Evolutionary conservation across 2,113 vertebrate species (phyloP), one percentile per base, ranked within the genome.

Genomic region (Galemys pyrenaicus): DNA sequence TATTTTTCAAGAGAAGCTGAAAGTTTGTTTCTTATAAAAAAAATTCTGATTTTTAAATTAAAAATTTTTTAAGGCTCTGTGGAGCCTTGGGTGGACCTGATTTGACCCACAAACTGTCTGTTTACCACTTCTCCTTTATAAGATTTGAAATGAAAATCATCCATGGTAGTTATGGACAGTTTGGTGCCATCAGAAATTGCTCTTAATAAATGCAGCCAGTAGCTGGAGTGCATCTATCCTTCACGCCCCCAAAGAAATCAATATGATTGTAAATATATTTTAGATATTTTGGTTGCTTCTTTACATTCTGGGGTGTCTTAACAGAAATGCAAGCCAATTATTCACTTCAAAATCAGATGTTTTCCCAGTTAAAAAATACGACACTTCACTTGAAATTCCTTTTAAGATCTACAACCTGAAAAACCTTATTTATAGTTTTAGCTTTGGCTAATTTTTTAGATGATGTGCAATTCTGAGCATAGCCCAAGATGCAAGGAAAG

Each of bases 1-100:
- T 58, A 89, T 87, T 92, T 91, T 92, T 93, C 24, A 85, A 49
- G 19, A 79, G 82, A 96, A 87, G 37, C 62, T 85, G 60, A 81
- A 51, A 87, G 39, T 60, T 78, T 22, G 19, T 28, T 37, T 87
- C 89, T 67, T 73, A 30, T 73, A 30, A 60, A 54, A 78, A 83
- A n/a, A 71, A 79, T 16, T 71, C 35, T 67, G 39, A 70, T 87
- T 71, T 68, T 51, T 80, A 13, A 80, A 30, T 37, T 78, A 49
- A 64, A 54, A 68, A 46, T 78, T 22, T 54, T 32, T 37, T n/a
- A n/a, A 62, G 74, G 62, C 35, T 54, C 65, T 80, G 2, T 28
- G 49, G 39, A 64, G 74, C 35, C 54, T 44, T 4, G 28, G 26
- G 26, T 37, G 12, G 37, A 60, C 54, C 22, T 89, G 46, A 44